Base-by-base conservation (phyloP, 2,888 invertebrate genomes). In the Eretmocerus hayati region DNA sequence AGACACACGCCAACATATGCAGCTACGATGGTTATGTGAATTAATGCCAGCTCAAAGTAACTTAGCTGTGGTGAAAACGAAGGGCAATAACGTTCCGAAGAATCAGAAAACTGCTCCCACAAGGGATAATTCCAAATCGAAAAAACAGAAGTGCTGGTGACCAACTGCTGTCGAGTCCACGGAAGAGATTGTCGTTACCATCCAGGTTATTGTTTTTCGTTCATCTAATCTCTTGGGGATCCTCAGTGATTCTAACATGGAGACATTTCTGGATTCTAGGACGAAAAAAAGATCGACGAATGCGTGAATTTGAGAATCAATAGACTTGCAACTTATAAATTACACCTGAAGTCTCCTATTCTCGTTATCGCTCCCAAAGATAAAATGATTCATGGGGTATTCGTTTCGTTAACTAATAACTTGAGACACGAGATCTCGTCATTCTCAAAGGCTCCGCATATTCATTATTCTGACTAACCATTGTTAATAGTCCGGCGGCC, bases 401-500 rank as follows among this genome's bases (percentile, higher is more conserved):
- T 20, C 13, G 21, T 37, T 19, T 13, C 11, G 5, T 4, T 19
- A 3, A 21, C 15, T 6, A 21, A 33, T 33, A 15, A 33, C 19
- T 26, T 43, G n/a, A 19, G 16, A 6, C 44, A 48, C 15, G 33
- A 43, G 3, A 23, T 32, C 2, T 2, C n/a, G 5, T 43, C 43
- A 2, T 33, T 48, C n/a, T 26, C 36, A 32, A 39, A 38, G 32
- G 43, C 48, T 19, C 13, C 42, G 20, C n/a, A n/a, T 41, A 47
- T 30, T 15, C 35, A 13, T 16, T 31, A 3, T 42, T 42, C 15
- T 36, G 42, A 47, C 4, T 33, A 26, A 46, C 26, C 22, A 39
- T 37, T 18, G 19, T 35, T 9, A 46, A 41, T 4, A 41, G 42
- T 35, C 18, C 46, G 11, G 15, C 50, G 20, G 22, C 37, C 13